Evolutionary conservation across 2,797 vertebrate species (phyloP), one percentile per base, ranked within the genome.

Genomic region (Microchirus variegatus): DNA sequence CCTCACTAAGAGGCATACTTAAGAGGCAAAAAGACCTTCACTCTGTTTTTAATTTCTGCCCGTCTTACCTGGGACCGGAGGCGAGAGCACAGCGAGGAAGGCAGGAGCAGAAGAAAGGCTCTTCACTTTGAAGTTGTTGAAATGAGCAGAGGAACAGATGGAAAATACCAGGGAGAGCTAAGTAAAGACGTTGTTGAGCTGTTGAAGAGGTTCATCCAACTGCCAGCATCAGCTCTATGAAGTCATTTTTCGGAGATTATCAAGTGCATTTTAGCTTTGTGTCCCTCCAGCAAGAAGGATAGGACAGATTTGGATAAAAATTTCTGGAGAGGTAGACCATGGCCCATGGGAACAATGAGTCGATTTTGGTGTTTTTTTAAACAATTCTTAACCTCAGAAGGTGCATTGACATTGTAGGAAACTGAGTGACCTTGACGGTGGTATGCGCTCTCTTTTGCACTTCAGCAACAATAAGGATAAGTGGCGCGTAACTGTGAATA

Each of bases 91-190:
- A 74, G 66, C 64, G 56, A 40, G 65, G 56, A 53, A 63, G 63
- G 82, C 50, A 50, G 77, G 59, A 53, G 59, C 67, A 80, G 62
- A 82, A 78, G 77, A 69, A 18, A n/a, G 53, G 47, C 67, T 46
- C 57, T 55, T 42, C 67, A 73, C 88, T 89, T 90, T 90, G 85
- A 90, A 88, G 86, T 86, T 78, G 70, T 84, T 88, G 79, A 85
- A 90, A 85, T 64, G 70, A 82, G 81, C 67, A 49, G 57, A 67
- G 62, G 71, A 66, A 53, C 43, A 12, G 59, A 16, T 31, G 45
- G 80, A 64, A 80, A 83, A 80, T 72, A 80, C 63, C 78, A 66
- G 48, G 35, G 65, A 67, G 71, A 73, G 76, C 61, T 68, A 73
- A 77, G 58, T 65, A 66, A 67, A 81, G 69, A 64, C 74, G 64